Evolutionary conservation across 2,113 vertebrate genomes (phyloP).

Genomic region (Pheucticus melanocephalus): DNA sequence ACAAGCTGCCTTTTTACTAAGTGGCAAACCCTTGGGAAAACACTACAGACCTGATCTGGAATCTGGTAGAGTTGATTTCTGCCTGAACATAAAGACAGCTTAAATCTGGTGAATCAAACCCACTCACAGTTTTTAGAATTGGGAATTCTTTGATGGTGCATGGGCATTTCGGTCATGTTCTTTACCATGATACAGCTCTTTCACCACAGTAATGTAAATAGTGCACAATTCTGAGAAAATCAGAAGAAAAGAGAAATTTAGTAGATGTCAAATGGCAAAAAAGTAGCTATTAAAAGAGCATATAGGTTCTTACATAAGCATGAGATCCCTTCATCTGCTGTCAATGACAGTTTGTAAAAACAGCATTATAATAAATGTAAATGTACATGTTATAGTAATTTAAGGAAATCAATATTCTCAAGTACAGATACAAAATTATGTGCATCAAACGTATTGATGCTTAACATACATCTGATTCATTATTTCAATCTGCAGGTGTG

Average conservation of each 20-base stretch:
- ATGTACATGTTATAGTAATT: neutral
- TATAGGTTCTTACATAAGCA: neutral
- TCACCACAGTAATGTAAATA: slow-evolving; percentile 6
- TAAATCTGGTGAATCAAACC: slow-evolving; percentile 31
- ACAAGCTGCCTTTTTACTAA: slow-evolving; percentile 40
- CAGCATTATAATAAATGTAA: neutral
- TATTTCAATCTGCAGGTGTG: neutral
- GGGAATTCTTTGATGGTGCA: neutral
- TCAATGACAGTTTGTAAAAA: neutral
- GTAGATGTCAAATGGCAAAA: neutral
- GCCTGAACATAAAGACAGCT: neutral
- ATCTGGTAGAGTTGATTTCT: slow-evolving; percentile 15
- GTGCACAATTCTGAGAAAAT: slow-evolving; percentile 8
- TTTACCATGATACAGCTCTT: neutral
- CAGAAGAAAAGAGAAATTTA: neutral
- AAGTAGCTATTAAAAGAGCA: neutral
- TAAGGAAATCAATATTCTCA: neutral
- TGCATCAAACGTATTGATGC: neutral
- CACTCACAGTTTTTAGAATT: neutral
- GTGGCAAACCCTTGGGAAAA: slow-evolving; percentile 30
- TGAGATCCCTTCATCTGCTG: neutral
- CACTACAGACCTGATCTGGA: neutral
- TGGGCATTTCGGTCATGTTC: neutral
- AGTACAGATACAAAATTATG: neutral
- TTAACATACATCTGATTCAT: neutral